Conservation (phyloP, 2,113 vertebrate genomes). For the Poicephalus gulielmi region DNA sequence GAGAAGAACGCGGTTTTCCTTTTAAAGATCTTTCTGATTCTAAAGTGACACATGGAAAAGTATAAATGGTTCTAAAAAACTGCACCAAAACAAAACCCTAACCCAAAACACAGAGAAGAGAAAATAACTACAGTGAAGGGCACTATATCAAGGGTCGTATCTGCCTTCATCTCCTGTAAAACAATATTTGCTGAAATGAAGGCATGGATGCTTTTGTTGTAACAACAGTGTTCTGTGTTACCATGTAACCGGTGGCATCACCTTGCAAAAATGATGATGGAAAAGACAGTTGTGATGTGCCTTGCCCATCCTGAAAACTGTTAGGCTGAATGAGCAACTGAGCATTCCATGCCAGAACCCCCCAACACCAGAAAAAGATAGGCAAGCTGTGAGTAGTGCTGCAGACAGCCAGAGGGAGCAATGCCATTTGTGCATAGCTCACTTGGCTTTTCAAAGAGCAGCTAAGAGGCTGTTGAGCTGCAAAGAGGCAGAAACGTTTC, state of each 20-base stretch:
- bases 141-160: constrained; percentile 15
- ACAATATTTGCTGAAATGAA: constrained; percentile 19
- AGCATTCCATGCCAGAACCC: background rate
- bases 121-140: constrained; percentile 17
- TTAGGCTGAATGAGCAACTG: no score
- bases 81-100: background rate
- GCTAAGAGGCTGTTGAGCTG: background rate
- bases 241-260: background rate
- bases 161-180: constrained; percentile 39
- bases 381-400: background rate
- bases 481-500: background rate
- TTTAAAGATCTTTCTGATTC: constrained; percentile 60
- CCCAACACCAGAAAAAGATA: no score
- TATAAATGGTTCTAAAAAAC: constrained; percentile 25
- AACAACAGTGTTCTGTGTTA: background rate
- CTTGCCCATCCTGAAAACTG: background rate
- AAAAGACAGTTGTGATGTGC: background rate
- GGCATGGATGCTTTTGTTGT: background rate
- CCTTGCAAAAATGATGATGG: background rate
- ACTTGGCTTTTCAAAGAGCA: background rate
- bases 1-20: constrained; percentile 59
- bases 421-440: background rate
- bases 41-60: constrained; percentile 37
- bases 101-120: background rate
- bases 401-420: background rate